A percentile compares a stretch with the other conserved stretches of the same genome.
These are phyloP conservation scores for Sylvilagus bachmani DNA, from an alignment of 2,113 vertebrate species.

Conservation along the genomic window DNA sequence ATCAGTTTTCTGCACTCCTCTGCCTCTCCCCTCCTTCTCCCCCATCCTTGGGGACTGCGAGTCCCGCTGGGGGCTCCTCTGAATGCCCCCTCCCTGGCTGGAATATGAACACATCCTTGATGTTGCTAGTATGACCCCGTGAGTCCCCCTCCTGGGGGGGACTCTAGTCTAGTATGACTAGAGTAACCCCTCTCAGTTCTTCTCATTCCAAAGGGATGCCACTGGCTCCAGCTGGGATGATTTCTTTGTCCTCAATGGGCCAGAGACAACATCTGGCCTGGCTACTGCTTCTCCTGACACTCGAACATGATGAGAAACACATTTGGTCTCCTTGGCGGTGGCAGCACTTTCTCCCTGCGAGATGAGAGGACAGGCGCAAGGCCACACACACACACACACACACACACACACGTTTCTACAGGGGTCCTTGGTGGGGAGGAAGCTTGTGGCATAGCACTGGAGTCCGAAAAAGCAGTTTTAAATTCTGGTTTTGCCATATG, in stretches of 20 bases:
- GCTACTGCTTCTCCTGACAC: slow-evolving; percentile 87
- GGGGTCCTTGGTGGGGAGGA: background rate
- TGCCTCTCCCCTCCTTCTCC: background rate
- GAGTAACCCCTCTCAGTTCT: background rate
- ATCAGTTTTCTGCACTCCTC: slow-evolving; percentile 11
- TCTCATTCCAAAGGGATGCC: background rate
- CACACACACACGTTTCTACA: background rate
- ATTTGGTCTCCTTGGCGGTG: slow-evolving; percentile 80
- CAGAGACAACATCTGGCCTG: slow-evolving; percentile 85
- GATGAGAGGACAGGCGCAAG: background rate
- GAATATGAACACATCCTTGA: background rate
- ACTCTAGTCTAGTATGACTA: too few species aligned
- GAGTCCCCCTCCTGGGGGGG: background rate
- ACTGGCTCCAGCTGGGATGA: slow-evolving; percentile 69
- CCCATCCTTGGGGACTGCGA: background rate
- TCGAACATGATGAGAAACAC: slow-evolving; percentile 86
- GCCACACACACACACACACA: background rate
- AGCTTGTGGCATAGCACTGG: background rate
- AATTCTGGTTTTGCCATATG: background rate
- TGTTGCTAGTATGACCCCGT: background rate
- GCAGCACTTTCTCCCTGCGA: slow-evolving; percentile 30
- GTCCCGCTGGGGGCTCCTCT: background rate
- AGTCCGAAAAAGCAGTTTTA: background rate
- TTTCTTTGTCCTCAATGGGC: slow-evolving; percentile 82
- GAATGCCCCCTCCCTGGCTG: background rate